Evolutionary conservation across 2,888 invertebrate species (phyloP), one percentile per base, ranked within the genome.

Genomic region (Xiphydria camelus): DNA sequence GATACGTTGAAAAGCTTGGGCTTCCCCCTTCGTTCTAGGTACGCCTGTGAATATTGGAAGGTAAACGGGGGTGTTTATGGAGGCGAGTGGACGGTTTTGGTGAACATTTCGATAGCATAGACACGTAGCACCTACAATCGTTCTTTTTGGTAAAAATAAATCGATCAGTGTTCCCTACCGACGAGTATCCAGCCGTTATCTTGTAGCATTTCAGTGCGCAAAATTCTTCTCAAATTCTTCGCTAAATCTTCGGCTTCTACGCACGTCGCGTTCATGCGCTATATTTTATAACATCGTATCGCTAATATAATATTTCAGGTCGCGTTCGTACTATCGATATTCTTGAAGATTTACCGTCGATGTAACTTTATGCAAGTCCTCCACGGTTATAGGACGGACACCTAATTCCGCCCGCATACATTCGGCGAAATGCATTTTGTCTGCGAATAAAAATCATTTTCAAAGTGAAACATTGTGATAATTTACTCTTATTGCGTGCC

Each of bases 21-120:
- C 81, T 57, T 81, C 80, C 22, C 62, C 57, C 48, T 65, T 75
- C 4, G 64, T 77, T 57, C 74, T 75, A 3, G 82, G 78, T 43
- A 79, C 74, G 59, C 79, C 79, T 75, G 41, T 2, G 37, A 41
- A 34, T 10, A 25, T 29, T 12, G 4, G 1, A 20, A 6, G 20
- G 4, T 14, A 12, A 2, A 14, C n/a, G n/a, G n/a, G n/a, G n/a
- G n/a, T n/a, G n/a, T n/a, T n/a, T n/a, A n/a, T n/a, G n/a, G n/a
- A n/a, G n/a, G 41, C 25, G 48, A 38, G 15, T 44, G 36, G 26
- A 33, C 22, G 7, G 38, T 41, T 45, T 43, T 49, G 6, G 36
- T 29, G 10, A 37, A 35, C 17, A 38, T 34, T 15, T 35, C 40
- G 23, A 45, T 43, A 23, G 37, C 42, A 49, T 51, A 51, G 19